Evolutionary conservation across 2,888 invertebrate species (phyloP).

Genomic region (Caenorhabditis sinica): DNA sequence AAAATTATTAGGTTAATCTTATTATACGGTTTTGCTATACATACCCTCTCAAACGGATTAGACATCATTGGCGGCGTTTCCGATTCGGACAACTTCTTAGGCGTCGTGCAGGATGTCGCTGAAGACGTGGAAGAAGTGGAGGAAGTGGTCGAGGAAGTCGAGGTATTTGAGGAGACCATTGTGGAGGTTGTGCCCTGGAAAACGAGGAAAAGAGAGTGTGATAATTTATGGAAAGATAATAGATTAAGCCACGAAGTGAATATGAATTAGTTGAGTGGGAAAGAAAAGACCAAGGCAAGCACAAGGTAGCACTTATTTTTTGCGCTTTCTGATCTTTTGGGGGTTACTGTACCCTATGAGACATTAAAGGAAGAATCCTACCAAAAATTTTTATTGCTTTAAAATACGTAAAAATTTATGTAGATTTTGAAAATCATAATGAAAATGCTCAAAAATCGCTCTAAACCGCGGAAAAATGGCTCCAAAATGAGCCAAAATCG

Average conservation of each 20-base stretch:
- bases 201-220: too few relatives aligned
- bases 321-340: too few relatives aligned
- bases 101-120: conserved; percentile 5
- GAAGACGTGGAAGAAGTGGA: conserved; percentile 39
- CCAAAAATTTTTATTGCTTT: too few relatives aligned
- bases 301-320: too few relatives aligned
- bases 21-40: neutral
- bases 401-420: too few relatives aligned
- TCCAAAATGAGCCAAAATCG: too few relatives aligned
- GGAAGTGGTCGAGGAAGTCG: conserved; percentile 52
- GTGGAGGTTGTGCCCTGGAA: conserved; percentile 32
- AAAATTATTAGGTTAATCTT: conserved; percentile 26
- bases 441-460: too few relatives aligned
- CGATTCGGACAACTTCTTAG: neutral
- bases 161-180: conserved; percentile 38
- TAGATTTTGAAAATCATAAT: too few relatives aligned
- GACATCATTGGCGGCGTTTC: too few relatives aligned
- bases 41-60: conserved; percentile 11
- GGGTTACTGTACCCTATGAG: too few relatives aligned
- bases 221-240: conserved; percentile 9
- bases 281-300: conserved; percentile 5
- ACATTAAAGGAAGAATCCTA: too few relatives aligned
- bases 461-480: too few relatives aligned
- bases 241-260: conserved; percentile 41
- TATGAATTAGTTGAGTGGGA: conserved; percentile 38